A percentile compares a stretch with the other conserved stretches of the same genome.
Conservation (phyloP, 2,797 vertebrate genomes). For the Syngnathus acus region DNA sequence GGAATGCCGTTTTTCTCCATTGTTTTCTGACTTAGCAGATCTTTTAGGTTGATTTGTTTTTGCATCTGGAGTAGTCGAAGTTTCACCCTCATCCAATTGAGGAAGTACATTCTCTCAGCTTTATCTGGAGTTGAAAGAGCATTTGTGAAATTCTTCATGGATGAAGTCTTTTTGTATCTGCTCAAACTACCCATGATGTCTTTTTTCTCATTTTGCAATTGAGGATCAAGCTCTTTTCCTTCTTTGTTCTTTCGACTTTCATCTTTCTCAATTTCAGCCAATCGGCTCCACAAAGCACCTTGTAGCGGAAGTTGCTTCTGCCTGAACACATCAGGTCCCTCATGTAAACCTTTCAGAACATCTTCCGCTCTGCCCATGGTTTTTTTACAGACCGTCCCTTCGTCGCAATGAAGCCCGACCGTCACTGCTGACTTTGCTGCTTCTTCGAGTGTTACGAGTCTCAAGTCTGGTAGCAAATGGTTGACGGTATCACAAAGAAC, state of each 20-base stretch:
- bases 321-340: conserved; percentile 50
- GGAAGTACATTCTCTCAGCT: conserved; percentile 67
- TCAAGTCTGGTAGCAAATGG: conserved; percentile 41
- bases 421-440: conserved; percentile 55
- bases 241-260: conserved; percentile 51
- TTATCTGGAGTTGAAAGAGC: conserved; percentile 56
- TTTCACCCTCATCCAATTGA: conserved; percentile 74
- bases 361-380: conserved; percentile 53
- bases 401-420: conserved; percentile 65
- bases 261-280: conserved; percentile 65
- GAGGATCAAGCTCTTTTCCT: conserved; percentile 20
- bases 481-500: conserved; percentile 42
- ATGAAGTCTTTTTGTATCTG: conserved; percentile 57
- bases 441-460: conserved; percentile 60
- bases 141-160: conserved; percentile 66
- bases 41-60: conserved; percentile 19
- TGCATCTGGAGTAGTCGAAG: conserved; percentile 54
- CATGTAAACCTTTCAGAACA: conserved; percentile 53
- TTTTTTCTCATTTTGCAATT: conserved; percentile 45
- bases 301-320: conserved; percentile 71
- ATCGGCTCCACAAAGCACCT: conserved; percentile 60
- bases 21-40: conserved; percentile 11
- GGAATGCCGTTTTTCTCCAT: conserved; percentile 2
- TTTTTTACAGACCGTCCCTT: conserved; percentile 64
- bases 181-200: conserved; percentile 50